These are phyloP conservation scores for Callimorpha dominula DNA, from an alignment of 2,888 invertebrate genomes.

Conservation along the genomic window DNA sequence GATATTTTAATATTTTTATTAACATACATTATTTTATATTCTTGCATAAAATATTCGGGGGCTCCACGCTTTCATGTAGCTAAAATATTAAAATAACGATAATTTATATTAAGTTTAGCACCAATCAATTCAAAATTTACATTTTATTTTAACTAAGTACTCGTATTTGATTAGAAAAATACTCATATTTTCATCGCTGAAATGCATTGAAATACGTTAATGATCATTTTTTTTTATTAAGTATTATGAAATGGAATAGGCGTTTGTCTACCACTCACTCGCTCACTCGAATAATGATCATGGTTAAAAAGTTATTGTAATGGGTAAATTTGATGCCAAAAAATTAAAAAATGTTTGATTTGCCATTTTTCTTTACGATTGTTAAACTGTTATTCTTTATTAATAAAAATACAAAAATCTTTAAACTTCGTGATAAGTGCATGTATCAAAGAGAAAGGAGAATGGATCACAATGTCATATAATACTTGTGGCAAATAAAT, in stretches of 20 bases:
- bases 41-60: conserved; percentile 38
- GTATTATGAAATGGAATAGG: too few species aligned
- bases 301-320: too few species aligned
- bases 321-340: too few species aligned
- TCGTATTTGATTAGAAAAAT: conserved; percentile 42
- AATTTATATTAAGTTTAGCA: conserved; percentile 39
- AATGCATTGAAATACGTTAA: not conserved
- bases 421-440: not conserved
- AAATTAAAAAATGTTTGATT: too few species aligned
- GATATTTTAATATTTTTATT: conserved; percentile 29
- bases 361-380: not conserved
- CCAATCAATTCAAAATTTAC: conserved; percentile 49
- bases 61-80: conserved; percentile 23
- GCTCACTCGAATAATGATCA: too few species aligned
- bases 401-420: not conserved
- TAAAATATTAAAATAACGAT: conserved; percentile 30
- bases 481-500: not conserved
- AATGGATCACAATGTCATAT: not conserved
- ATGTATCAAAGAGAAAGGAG: not conserved
- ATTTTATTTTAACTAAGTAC: conserved; percentile 50
- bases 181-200: conserved; percentile 33
- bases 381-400: not conserved
- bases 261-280: too few species aligned
- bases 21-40: conserved; percentile 31
- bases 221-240: too few species aligned